A percentile compares a stretch with the other conserved stretches of the same genome.
Evolutionary conservation across 2,113 vertebrate genomes (phyloP).

Genomic region (Peromyscus californicus): DNA sequence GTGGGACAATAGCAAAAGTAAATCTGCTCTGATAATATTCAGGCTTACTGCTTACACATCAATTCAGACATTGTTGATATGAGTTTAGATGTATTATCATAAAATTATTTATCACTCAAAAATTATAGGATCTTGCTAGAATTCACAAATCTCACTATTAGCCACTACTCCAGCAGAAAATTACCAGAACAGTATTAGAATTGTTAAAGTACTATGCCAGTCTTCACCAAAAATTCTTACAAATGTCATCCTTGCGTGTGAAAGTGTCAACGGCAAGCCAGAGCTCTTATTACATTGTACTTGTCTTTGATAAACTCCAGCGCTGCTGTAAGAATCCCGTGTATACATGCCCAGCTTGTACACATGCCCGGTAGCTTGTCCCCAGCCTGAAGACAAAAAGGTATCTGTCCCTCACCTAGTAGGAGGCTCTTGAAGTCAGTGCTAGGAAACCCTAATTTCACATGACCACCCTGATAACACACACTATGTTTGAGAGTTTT

Average conservation of each 20-base stretch:
- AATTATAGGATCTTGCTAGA: conserved; percentile 36
- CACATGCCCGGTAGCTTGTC: not conserved
- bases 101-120: conserved; percentile 7
- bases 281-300: not conserved
- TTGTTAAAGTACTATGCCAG: not conserved
- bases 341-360: not conserved
- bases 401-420: not conserved
- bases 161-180: not conserved
- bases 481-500: not conserved
- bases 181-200: not conserved
- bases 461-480: not conserved
- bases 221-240: not conserved
- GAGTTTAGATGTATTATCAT: not conserved
- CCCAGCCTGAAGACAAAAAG: not conserved
- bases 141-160: conserved; percentile 12
- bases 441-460: not conserved
- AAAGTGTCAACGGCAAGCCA: not conserved
- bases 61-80: not conserved
- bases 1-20: not conserved
- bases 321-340: not conserved
- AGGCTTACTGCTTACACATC: not conserved
- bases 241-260: not conserved
- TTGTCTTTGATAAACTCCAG: conserved; percentile 32
- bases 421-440: not conserved
- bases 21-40: not conserved